These are phyloP conservation scores for Xylocopa sonorina DNA, from an alignment of 1,140 invertebrate species.

Conservation along the genomic window DNA sequence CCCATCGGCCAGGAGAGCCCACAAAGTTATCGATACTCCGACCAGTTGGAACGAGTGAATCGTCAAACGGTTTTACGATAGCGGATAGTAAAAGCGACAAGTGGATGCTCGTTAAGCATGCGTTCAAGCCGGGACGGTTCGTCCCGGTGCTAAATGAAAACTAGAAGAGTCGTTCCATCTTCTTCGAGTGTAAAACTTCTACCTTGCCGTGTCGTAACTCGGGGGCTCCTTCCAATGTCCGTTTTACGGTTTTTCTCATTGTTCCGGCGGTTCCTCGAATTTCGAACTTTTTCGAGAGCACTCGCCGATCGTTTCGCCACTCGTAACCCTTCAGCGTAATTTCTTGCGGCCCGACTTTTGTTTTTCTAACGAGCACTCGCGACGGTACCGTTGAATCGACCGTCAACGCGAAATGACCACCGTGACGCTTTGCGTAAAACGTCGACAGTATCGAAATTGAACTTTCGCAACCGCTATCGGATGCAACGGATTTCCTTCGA, in stretches of 20 bases:
- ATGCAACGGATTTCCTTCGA: not conserved
- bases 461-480: not conserved
- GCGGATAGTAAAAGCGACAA: slow-evolving; percentile 69
- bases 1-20: too few relatives aligned
- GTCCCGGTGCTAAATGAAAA: slow-evolving; percentile 62
- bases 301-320: not conserved
- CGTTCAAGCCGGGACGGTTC: slow-evolving; percentile 50
- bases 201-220: slow-evolving; percentile 9
- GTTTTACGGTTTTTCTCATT: slow-evolving; percentile 42
- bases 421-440: not conserved
- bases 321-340: slow-evolving; percentile 30
- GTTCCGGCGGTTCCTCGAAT: slow-evolving; percentile 21
- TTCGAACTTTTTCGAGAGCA: slow-evolving; percentile 13
- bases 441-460: not conserved
- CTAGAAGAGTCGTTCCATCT: slow-evolving; percentile 63
- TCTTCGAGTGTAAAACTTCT: slow-evolving; percentile 17
- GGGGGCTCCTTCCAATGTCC: not conserved
- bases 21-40: not conserved
- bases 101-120: slow-evolving; percentile 72
- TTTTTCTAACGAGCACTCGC: slow-evolving; percentile 6
- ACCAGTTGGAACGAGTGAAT: slow-evolving; percentile 15
- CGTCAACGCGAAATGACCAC: not conserved
- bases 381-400: not conserved
- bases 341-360: slow-evolving; percentile 7
- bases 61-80: slow-evolving; percentile 66